Evolutionary conservation across 2,113 vertebrate species (phyloP), one percentile per base, ranked within the genome.

Genomic region (Dasyornis broadbenti): DNA sequence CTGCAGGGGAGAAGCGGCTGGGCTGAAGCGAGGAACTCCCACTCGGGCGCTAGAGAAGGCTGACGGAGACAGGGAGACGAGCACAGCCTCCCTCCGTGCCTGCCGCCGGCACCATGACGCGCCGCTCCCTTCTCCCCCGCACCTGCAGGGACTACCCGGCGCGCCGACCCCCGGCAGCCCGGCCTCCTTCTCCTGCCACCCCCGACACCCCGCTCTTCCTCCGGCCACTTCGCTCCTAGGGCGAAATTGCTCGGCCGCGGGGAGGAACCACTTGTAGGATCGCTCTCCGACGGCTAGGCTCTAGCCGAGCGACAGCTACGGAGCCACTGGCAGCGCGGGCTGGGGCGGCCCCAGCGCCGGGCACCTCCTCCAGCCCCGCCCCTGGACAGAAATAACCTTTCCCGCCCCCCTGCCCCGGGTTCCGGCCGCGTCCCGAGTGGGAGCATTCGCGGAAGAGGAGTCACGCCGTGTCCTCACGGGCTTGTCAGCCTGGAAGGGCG

Each of bases 11-110:
- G 21, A 63, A 22, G n/a, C 57, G 20, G 82, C 44, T 53, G 63
- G 82, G 84, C 66, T 82, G 92, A 81, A 75, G 89, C 50, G 73
- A 91, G 78, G 50, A 79, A 90, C 47, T 92, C 79, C 88, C 90
- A 44, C 83, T 78, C 60, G 92, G 95, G 89, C 64, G 86, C 96
- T 96, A 96, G 56, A 72, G 80, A 54, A 86, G 86, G 71, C 69
- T 93, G 75, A 82, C 86, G 52, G 79, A 57, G 86, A 86, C 88
- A 57, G 90, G 83, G 33, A 92, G 89, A 57, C 81, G 86, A 66
- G 82, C 85, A 27, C 61, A 84, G 71, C 77, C 69, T 87, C 91
- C 91, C 84, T 89, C 86, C 61, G 31, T 10, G 68, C 44, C 79
- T 15, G 56, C 91, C 71, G 37, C 72, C 28, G 9, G 84, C 92